Conservation (phyloP, 2,888 invertebrate species). For the Mythimna lalbum region DNA sequence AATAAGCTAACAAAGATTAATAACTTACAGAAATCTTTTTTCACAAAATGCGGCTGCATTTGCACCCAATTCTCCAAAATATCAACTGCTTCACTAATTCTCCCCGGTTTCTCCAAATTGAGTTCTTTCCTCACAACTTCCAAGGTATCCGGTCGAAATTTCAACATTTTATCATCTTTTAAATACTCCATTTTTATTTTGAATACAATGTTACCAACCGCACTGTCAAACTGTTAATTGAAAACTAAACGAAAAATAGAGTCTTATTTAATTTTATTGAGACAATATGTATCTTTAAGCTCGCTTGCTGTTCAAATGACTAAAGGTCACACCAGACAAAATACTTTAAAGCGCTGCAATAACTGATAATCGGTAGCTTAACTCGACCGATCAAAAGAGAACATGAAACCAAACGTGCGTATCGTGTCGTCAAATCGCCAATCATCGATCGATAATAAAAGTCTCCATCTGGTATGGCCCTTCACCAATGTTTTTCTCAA, state of each 20-base stretch:
- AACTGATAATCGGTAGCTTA: not conserved
- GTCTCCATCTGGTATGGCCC: not conserved
- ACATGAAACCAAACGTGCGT: not conserved
- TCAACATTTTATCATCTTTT: constrained; percentile 53
- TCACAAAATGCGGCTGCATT: constrained; percentile 73
- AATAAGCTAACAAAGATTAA: no score
- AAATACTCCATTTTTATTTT: constrained; percentile 63
- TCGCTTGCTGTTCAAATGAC: not conserved
- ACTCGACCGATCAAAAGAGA: not conserved
- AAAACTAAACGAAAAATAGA: constrained; percentile 17
- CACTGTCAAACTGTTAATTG: constrained; percentile 5
- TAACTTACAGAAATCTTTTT: constrained; percentile 74
- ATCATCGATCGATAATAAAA: not conserved
- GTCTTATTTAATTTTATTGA: constrained; percentile 32
- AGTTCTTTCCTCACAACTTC: constrained; percentile 67
- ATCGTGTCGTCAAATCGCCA: not conserved
- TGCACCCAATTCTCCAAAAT: constrained; percentile 75
- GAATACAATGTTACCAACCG: not conserved
- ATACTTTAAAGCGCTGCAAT: not conserved
- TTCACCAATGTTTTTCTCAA: not conserved
- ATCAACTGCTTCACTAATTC: constrained; percentile 71
- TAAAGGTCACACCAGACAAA: constrained; percentile 4
- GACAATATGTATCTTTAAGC: not conserved
- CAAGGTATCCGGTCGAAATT: constrained; percentile 66
- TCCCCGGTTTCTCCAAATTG: constrained; percentile 66